A percentile compares a stretch with the other conserved stretches of the same genome.
Evolutionary conservation across 1,140 invertebrate species (phyloP).

Genomic region (Dendrolimus punctatus): DNA sequence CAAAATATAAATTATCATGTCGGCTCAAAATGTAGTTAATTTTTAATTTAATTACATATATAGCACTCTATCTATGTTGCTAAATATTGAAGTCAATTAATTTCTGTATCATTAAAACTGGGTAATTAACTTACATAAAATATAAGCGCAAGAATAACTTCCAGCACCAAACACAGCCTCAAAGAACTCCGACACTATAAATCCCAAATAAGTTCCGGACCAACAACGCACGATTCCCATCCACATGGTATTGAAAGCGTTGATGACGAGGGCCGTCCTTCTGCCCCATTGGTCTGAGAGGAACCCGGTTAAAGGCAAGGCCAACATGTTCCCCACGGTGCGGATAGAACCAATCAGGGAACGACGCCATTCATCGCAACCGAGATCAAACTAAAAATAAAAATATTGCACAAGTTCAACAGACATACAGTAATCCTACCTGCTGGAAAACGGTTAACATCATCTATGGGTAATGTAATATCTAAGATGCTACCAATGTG

Average conservation of each 20-base stretch:
- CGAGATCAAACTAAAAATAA: slow-evolving; percentile 40
- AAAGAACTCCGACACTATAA: slow-evolving; percentile 72
- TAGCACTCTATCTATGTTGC: no score
- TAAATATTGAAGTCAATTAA: background rate
- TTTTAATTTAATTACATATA: no score
- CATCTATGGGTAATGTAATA: no score
- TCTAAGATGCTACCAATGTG: no score
- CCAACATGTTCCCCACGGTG: slow-evolving; percentile 42
- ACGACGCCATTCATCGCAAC: slow-evolving; percentile 43
- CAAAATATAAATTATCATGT: no score
- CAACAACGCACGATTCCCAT: slow-evolving; percentile 77
- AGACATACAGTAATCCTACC: no score
- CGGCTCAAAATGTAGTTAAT: no score
- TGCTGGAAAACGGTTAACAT: no score
- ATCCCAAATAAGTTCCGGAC: slow-evolving; percentile 75
- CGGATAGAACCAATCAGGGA: slow-evolving; percentile 34
- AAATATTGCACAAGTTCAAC: no score
- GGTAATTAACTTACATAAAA: slow-evolving; percentile 25
- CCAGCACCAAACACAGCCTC: slow-evolving; percentile 33
- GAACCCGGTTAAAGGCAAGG: slow-evolving; percentile 76
- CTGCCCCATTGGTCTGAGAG: slow-evolving; percentile 77
- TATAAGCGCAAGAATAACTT: slow-evolving; percentile 27
- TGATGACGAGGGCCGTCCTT: slow-evolving; percentile 73
- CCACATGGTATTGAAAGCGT: slow-evolving; percentile 70
- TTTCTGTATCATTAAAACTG: no score